phyloP scores from a whole-genome alignment of 1,140 invertebrate genomes.

The Cheumatopsyche charites region DNA sequence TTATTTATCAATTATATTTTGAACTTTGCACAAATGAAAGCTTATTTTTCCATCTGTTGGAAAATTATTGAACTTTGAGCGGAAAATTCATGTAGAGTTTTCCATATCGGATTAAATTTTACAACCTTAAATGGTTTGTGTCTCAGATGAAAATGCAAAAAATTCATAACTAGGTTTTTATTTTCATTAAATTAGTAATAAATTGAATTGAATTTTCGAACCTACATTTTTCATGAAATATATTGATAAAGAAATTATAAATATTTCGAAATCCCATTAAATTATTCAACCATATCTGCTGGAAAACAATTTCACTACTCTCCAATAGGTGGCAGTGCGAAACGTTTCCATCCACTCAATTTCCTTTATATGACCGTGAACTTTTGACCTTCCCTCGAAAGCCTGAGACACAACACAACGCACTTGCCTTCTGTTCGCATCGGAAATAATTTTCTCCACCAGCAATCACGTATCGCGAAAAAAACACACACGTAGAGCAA shows the following conservation, averaged over 20 bases:
- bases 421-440: background rate
- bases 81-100: background rate
- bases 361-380: constrained; percentile 17
- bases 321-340: background rate
- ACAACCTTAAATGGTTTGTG: too few relatives aligned
- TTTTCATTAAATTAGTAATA: background rate
- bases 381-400: constrained; percentile 21
- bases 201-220: too few relatives aligned
- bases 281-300: background rate
- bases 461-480: background rate
- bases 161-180: background rate
- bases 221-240: too few relatives aligned
- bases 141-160: background rate
- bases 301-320: background rate
- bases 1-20: too few relatives aligned
- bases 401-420: background rate
- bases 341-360: background rate
- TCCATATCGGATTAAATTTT: background rate
- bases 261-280: background rate
- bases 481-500: background rate
- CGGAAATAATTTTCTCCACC: constrained; percentile 9
- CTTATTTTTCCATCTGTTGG: too few relatives aligned
- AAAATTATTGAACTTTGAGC: too few relatives aligned
- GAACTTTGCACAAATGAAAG: too few relatives aligned
- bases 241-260: background rate